Base-by-base conservation (phyloP, 2,113 vertebrate genomes). In the Nanger granti region DNA sequence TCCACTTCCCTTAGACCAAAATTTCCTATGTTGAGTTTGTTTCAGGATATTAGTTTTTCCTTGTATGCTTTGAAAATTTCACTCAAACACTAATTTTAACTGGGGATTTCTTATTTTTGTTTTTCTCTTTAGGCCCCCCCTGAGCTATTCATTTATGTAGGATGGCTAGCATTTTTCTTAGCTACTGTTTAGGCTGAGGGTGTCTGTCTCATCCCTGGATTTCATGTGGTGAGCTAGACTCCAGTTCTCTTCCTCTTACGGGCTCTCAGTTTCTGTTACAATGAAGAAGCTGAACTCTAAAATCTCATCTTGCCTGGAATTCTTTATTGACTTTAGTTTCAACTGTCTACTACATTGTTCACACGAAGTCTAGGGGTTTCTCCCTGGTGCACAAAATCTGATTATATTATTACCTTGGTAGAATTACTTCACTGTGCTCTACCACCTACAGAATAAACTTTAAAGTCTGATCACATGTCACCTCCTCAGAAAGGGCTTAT, bases 391-490 rank as follows among this genome's bases (percentile, higher is more conserved):
- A 93, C 76, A 91, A 73, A 89, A 91, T 92, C 3, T 57, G 29
- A 90, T 89, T 89, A 62, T 49, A 94, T 85, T 90, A 93, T 66
- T 95, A 84, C 24, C 49, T 87, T 94, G 29, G 92, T 85, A 93
- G 90, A 84, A 90, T 90, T 94, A 94, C 83, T 95, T 82, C 64
- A 82, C 54, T 88, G 92, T 66, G 11, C 20, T 94, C 92, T 59
- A 79, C 34, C 12, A 91, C 26, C 57, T 94, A 87, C 6, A n/a
- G 66, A 92, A 86, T 92, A 82, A 92, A 83, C 14, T 52, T 93
- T 94, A 37, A 93, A 59, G 18, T 69, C n/a, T 31, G 15, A 94
- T 91, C 64, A 87, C 92, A 87, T 54, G 29, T 92, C 66, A 73
- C 54, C 28, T 92, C 69, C 37, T 93, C 52, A 97, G 93, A 55